Conservation (phyloP, 2,888 invertebrate species). For the Nysson spinosus region DNA sequence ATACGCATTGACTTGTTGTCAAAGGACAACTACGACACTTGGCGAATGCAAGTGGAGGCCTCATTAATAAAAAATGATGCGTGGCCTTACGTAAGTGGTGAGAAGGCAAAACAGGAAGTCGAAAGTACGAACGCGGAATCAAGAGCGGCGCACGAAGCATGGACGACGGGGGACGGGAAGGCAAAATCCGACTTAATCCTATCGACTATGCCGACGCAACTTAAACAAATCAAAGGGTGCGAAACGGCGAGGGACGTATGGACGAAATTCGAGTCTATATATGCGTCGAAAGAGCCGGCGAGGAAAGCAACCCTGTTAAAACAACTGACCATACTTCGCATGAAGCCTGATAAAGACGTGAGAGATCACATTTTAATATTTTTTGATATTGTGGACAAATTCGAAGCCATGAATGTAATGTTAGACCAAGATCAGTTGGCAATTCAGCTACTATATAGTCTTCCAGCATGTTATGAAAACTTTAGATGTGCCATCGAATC, state of each 20-base stretch:
- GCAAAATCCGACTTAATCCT: background rate
- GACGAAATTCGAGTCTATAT: background rate
- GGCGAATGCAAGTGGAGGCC: too few species aligned
- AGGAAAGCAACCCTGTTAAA: background rate
- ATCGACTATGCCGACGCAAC: background rate
- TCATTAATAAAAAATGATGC: too few species aligned
- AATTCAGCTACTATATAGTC: background rate
- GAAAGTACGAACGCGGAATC: background rate
- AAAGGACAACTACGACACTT: too few species aligned
- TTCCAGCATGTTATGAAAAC: background rate
- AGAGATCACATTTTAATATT: too few species aligned
- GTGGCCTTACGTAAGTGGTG: too few species aligned
- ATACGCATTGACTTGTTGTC: too few species aligned
- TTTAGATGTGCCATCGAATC: constrained; percentile 4
- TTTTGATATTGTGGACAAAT: too few species aligned
- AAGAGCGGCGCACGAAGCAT: background rate
- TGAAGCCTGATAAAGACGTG: too few species aligned
- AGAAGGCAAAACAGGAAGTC: too few species aligned
- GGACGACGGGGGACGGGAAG: background rate
- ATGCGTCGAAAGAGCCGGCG: background rate
- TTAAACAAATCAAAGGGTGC: background rate
- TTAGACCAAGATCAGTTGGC: background rate
- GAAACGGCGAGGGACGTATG: background rate
- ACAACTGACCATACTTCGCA: too few species aligned
- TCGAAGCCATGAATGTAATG: background rate